These are phyloP conservation scores for Serrognathus titanus DNA, from an alignment of 2,888 invertebrate genomes.

Conservation along the genomic window DNA sequence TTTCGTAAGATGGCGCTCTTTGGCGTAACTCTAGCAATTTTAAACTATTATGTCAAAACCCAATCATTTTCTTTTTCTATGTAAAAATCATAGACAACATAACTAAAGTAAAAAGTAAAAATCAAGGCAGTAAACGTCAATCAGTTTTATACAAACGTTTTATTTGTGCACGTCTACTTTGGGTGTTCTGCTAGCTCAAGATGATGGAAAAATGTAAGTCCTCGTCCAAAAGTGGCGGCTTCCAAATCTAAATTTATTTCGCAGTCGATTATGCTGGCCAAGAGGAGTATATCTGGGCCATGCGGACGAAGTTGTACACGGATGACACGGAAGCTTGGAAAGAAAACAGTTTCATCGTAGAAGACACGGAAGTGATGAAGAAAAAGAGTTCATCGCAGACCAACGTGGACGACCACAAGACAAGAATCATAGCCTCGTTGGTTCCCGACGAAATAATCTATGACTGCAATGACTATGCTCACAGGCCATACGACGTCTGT, in stretches of 20 bases:
- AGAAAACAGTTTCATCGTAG: conserved; percentile 11
- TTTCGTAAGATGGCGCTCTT: no score
- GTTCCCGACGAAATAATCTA: conserved; percentile 65
- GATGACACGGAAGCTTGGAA: conserved; percentile 22
- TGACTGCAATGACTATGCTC: conserved; percentile 53
- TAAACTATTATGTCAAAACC: no score
- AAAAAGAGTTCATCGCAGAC: conserved; percentile 2
- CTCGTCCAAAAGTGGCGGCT: not conserved
- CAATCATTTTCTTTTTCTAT: no score
- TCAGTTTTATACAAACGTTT: no score
- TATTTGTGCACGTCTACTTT: no score
- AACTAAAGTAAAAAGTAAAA: no score
- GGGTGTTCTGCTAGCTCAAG: not conserved
- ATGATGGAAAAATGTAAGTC: conserved; percentile 18
- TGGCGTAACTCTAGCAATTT: no score
- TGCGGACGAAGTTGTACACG: conserved; percentile 21
- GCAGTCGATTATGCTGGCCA: conserved; percentile 27
- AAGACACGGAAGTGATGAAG: conserved; percentile 1
- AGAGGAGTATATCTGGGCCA: conserved; percentile 35
- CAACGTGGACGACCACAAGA: conserved; percentile 38
- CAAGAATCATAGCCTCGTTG: conserved; percentile 59
- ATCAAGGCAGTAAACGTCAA: no score
- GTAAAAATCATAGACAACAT: no score
- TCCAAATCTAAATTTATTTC: not conserved
- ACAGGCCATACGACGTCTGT: conserved; percentile 57